Base-by-base conservation (phyloP, 2,113 vertebrate genomes). In the Cheirogaleus medius region DNA sequence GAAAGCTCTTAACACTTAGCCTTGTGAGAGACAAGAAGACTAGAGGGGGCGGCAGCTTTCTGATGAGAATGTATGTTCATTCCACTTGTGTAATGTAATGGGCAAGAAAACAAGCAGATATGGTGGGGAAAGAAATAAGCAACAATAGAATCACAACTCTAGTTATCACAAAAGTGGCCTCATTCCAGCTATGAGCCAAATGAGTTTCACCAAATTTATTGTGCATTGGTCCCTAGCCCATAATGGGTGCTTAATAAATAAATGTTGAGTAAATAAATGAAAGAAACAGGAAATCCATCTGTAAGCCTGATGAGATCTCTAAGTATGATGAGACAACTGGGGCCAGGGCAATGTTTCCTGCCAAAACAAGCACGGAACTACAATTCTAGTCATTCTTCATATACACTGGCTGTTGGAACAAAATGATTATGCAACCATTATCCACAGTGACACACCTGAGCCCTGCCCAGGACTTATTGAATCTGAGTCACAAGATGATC, bases 371-470 rank as follows among this genome's bases (percentile, higher is more conserved):
- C 87, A 94, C 0, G 0, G 83, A 94, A 91, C 74, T 91, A 95
- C 95, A 95, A 93, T 91, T 97, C 83, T 82, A 76, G 29, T 91
- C 97, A 96, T 91, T 95, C 74, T 97, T 95, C 84, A 74, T 39
- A 90, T 73, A 90, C 6, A 54, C 76, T 90, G 87, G 76, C 86
- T 95, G 54, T 81, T 84, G 90, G 60, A 92, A 91, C 25, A 49
- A 90, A 96, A 85, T 71, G 87, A 73, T 97, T 97, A 91, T 0
- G 29, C 88, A 97, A 96, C 82, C 92, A 87, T 96, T 63, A 94
- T 54, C 54, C 85, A 91, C 0, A 1, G 47, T 92, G 88, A 96
- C 85, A 96, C 68, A 96, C 71, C 90, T 95, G 73, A 91, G 95
- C 37, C 94, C 92, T 64, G 47, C 88, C 96, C 93, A 87, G 76